Base-by-base conservation (phyloP, 2,888 invertebrate genomes). In the Diachrysia chrysitis region DNA sequence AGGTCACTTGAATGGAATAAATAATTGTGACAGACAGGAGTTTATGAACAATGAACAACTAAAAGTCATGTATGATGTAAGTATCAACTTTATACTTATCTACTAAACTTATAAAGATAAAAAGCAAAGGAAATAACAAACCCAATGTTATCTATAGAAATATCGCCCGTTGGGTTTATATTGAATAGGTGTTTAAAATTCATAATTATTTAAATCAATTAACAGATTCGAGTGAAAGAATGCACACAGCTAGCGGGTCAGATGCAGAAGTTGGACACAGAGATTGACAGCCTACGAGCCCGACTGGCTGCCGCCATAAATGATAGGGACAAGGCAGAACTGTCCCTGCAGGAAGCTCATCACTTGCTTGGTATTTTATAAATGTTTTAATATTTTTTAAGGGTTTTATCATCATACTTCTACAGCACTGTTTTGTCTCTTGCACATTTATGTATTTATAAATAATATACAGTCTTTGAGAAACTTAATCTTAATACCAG, bases 301-400 rank as follows among this genome's bases (percentile, higher is more conserved):
- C 93, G 96, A 53, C 89, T 97, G 0, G 90, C 94, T 0, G 94
- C 96, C 1, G 92, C 96, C 1, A 93, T 97, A 76, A 96, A 96
- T 23, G 97, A 97, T 80, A 92, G 95, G 53, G 96, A 96, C 70
- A 96, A 96, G 66, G 95, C 96, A 0, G 94, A 96, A 67, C 87
- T 96, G 12, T 96, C 96, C 0, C 89, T 96, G 69, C 95, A 96
- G 79, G 96, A 97, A 83, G 95, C 96, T n/a, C 96, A 97, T 87
- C 96, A 96, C 79, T 92, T 96, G 74, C 94, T 97, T 73, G 97
- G 96, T 96, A 91, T 32, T 6, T 6, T 42, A 42, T 16, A 37
- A 16, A 37, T 37, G 6, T 2, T 25, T 25, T 7, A 29, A 7
- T 9, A 29, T 29, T 29, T 29, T 2, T 25, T 4, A 25, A 5